Conservation (phyloP, 2,113 vertebrate genomes). For the Tachycineta bicolor region DNA sequence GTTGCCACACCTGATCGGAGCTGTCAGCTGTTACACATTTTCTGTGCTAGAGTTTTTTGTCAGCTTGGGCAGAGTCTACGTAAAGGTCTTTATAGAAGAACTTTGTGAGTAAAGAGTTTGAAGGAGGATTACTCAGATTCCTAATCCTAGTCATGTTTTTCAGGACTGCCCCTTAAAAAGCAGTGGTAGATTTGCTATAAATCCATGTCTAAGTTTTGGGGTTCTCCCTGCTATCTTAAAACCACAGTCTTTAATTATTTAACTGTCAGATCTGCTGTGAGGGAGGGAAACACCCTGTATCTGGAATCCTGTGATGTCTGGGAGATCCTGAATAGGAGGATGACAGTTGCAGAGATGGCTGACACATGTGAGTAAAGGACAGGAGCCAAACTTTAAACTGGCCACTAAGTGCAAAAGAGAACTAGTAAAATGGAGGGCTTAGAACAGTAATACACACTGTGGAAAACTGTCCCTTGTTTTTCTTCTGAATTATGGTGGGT, state of each 20-base stretch:
- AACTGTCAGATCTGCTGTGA: background rate
- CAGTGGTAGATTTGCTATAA: background rate
- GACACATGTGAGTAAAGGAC: background rate
- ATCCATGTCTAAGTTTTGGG: background rate
- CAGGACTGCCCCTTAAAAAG: background rate
- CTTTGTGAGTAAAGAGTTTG: accelerated
- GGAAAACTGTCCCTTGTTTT: background rate
- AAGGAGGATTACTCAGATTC: background rate
- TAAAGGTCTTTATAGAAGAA: background rate
- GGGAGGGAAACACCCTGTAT: background rate
- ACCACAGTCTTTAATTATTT: background rate
- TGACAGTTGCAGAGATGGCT: background rate
- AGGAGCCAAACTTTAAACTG: background rate
- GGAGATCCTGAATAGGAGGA: background rate
- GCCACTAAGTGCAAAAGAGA: background rate
- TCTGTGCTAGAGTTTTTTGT: background rate
- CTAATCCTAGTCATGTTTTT: background rate
- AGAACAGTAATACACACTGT: background rate
- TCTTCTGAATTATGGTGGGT: background rate
- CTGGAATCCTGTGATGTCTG: background rate
- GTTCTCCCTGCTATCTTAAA: background rate
- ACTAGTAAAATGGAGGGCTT: background rate
- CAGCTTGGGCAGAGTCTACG: background rate
- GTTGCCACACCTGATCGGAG: background rate
- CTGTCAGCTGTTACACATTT: background rate